A percentile compares a stretch with the other conserved stretches of the same genome.
phyloP scores from a whole-genome alignment of 2,113 vertebrate species.

The Tragelaphus scriptus region DNA sequence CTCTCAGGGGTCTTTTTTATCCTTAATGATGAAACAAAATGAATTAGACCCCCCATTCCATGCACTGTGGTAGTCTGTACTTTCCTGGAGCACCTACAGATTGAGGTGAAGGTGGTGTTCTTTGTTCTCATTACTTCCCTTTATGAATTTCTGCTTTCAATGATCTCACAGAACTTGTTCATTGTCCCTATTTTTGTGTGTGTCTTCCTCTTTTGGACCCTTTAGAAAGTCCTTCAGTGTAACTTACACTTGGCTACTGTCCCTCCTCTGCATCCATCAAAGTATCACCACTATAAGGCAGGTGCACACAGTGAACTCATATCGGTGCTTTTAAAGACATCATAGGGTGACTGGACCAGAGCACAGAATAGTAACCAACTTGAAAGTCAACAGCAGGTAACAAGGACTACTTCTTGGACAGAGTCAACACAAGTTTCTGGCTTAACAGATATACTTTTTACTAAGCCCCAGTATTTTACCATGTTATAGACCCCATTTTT shows the following conservation, averaged over 20 bases:
- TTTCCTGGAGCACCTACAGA: neutral
- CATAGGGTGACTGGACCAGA: neutral
- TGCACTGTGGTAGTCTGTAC: neutral
- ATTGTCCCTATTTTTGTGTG: neutral
- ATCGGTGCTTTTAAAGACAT: neutral
- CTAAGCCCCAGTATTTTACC: neutral
- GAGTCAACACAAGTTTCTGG: neutral
- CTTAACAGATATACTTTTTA: neutral
- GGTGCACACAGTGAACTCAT: neutral
- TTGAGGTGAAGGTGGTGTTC: neutral
- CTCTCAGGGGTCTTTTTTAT: neutral
- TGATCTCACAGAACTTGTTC: neutral
- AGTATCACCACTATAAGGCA: neutral
- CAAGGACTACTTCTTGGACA: neutral
- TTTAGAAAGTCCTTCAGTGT: neutral
- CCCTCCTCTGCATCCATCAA: neutral
- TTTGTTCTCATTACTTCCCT: neutral
- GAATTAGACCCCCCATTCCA: neutral
- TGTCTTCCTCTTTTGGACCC: neutral
- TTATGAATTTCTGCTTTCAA: neutral
- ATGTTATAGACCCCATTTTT: neutral
- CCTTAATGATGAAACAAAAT: neutral
- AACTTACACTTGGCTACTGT: neutral
- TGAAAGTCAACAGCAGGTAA: neutral
- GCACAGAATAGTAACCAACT: neutral